Evolutionary conservation across 1,140 invertebrate genomes (phyloP), one percentile per base, ranked within the genome.

Genomic region (Drosophila pruinosa): DNA sequence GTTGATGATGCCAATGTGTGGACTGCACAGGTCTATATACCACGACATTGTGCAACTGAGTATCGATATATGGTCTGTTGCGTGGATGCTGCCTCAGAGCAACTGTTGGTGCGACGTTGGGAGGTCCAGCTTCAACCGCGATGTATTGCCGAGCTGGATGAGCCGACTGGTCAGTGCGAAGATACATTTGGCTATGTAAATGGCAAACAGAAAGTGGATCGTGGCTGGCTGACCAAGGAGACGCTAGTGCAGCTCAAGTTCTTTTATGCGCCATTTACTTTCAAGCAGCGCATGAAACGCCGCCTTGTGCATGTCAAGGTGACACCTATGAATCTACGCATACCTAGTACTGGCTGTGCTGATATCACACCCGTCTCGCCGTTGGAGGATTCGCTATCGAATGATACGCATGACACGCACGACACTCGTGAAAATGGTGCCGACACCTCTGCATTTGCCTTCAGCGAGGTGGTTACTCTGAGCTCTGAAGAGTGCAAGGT

Each of bases 191-290:
- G 96, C 12, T 68, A 58, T 8, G 17, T 70, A 0, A 92, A 93
- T 68, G 93, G 93, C 14, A 92, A 92, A 34, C 92, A 92, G 22
- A 94, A 93, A 72, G 92, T 97, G 7, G 95, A 96, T 79, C 93
- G 94, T 50, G 97, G 97, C 0, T 99, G 97, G 97, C 92, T 99
- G 0, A 97, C 95, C 19, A 93, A 94, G 61, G 97, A 98, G 91
- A 95, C 95, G 24, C 93, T 97, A 48, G 93, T 98, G 45, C 97
- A 98, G 91, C 94, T 99, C 43, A 97, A 97, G 91, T 93, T 98
- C 79, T 95, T 95, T 78, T 95, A 96, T 77, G 95, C 95, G 85
- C 96, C 97, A 1, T 94, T 98, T 62, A 94, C 95, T 62, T 93
- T 98, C 61, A 97, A 97, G 82, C 94, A 95, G 78, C 95, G 94